Evolutionary conservation across 2,797 vertebrate species (phyloP), one percentile per base, ranked within the genome.

Genomic region (Darevskia nairensis): DNA sequence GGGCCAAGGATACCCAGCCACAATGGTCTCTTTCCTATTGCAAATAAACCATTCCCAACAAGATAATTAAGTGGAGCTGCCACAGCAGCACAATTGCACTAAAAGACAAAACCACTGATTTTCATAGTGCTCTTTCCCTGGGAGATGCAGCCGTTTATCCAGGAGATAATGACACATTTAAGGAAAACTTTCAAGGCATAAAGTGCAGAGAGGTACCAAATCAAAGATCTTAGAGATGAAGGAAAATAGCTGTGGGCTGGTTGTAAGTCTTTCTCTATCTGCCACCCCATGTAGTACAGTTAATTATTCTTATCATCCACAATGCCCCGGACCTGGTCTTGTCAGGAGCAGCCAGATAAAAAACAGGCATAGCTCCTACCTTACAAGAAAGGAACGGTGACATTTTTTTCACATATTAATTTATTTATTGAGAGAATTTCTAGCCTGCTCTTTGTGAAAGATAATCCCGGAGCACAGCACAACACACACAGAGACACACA

Each of bases 171-270:
- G 87, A 76, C 5, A 17, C 59, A 92, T 94, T 86, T 92, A 88
- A 86, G 32, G 90, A 80, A 59, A 74, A 77, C 6, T 90, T 80
- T 61, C 27, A 15, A 86, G 29, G 59, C 82, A 72, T 55, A 61
- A 29, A 82, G 82, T 78, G 68, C 82, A 89, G 88, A 90, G 55
- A 89, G 44, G 61, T 82, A 90, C 92, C 82, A 86, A 77, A 68
- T 66, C 79, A 83, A 90, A 94, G 90, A 85, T 93, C 88, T 90
- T 90, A 72, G 85, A 93, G 88, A 71, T 89, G 64, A 87, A 74
- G 39, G 77, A 13, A 86, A 85, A 86, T 39, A 82, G 41, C 44
- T 85, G 21, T 59, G 44, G 83, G 91, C 91, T 82, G 15, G 8
- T 71, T 88, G 1, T 6, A 88, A 89, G 76, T 74, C 29, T 74